phyloP scores from a whole-genome alignment of 1,140 invertebrate genomes.

The Camponotus vicinus region DNA sequence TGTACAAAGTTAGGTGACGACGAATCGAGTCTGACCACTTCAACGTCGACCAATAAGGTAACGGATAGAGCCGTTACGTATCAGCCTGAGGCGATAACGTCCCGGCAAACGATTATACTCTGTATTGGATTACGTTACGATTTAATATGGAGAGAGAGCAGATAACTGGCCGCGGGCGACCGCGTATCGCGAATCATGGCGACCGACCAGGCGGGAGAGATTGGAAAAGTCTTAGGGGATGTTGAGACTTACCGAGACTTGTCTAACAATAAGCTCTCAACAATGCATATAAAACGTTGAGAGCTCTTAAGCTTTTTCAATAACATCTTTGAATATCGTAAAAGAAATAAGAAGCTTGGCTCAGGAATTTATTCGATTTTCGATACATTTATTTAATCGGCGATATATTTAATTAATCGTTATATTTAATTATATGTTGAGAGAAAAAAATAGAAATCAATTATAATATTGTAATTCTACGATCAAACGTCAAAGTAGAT shows the following conservation, averaged over 20 bases:
- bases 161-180: conserved; percentile 12
- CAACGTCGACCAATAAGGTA: conserved; percentile 78
- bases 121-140: conserved; percentile 47
- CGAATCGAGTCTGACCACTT: conserved; percentile 63
- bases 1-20: conserved; percentile 68
- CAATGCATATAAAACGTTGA: not conserved
- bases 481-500: not conserved
- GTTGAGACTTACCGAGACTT: not conserved
- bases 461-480: not conserved
- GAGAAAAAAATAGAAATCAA: not conserved
- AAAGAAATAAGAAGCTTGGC: not conserved
- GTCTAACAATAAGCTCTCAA: conserved; percentile 12
- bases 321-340: not conserved
- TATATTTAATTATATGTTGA: not conserved
- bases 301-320: not conserved
- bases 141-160: conserved; percentile 46
- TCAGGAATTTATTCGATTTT: not conserved
- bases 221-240: not conserved
- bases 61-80: conserved; percentile 74
- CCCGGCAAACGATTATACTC: conserved; percentile 45
- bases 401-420: not conserved
- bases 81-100: conserved; percentile 52
- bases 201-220: not conserved
- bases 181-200: conserved; percentile 13
- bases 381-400: too few species aligned